Conservation (phyloP, 1,140 invertebrate species). For the Drosophila novamexicana region DNA sequence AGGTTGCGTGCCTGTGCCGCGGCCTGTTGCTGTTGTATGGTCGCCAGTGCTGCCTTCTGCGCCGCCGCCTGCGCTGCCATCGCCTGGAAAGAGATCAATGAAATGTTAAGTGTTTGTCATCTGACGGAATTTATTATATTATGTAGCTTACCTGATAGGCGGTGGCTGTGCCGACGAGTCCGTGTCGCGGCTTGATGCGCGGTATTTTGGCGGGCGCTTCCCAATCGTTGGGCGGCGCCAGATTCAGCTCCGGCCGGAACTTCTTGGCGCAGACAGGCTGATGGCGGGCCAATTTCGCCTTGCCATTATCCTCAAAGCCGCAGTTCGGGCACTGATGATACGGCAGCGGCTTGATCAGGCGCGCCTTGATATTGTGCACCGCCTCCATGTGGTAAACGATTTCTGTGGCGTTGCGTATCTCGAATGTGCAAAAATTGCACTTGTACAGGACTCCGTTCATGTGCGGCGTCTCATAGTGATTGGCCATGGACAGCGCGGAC, state of each 20-base stretch:
- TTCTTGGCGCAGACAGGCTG: constrained; percentile 95
- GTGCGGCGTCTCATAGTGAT: constrained; percentile 96
- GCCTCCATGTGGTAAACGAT: constrained; percentile 96
- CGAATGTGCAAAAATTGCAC: constrained; percentile 94
- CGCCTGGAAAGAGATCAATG: constrained; percentile 50
- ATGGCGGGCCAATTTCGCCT: constrained; percentile 96
- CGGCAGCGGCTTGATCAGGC: constrained; percentile 92
- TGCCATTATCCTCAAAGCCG: constrained; percentile 97
- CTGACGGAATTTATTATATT: not conserved
- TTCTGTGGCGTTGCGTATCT: constrained; percentile 93
- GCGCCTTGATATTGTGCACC: constrained; percentile 92
- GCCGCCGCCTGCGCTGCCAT: constrained; percentile 84
- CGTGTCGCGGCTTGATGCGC: constrained; percentile 80
- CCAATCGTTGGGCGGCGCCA: constrained; percentile 94
- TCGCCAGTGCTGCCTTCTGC: constrained; percentile 80
- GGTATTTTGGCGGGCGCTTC: constrained; percentile 97
- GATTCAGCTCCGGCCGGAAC: constrained; percentile 93
- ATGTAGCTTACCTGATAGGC: constrained; percentile 74
- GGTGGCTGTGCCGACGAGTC: constrained; percentile 83
- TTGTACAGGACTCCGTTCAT: constrained; percentile 93
- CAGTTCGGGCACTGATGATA: constrained; percentile 97
- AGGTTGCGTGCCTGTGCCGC: constrained; percentile 73
- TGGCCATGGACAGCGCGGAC: constrained; percentile 92
- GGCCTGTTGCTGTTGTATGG: constrained; percentile 79
- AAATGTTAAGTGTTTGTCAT: not conserved